Conservation (phyloP, 1,140 invertebrate species). For the Bradynema listronoti region DNA sequence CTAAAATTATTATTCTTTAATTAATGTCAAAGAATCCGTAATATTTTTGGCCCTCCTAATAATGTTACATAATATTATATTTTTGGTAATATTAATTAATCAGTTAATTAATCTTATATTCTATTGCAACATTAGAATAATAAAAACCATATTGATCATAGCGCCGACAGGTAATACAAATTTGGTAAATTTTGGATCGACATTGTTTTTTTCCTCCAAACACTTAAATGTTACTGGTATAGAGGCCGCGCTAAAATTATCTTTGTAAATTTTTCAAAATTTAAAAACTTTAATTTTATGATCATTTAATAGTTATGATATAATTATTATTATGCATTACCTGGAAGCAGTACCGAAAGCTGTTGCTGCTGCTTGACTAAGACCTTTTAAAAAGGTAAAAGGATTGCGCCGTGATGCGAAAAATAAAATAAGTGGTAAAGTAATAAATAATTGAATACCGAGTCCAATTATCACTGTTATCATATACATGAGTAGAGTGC, state of each 20-base stretch:
- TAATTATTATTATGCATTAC: conserved; percentile 14
- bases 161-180: conserved; percentile 85
- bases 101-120: conserved; percentile 15
- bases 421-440: conserved; percentile 69
- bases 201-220: conserved; percentile 62
- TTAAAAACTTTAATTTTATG: conserved; percentile 18
- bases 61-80: no score
- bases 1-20: conserved; percentile 28
- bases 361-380: conserved; percentile 64
- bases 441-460: conserved; percentile 77
- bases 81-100: conserved; percentile 9
- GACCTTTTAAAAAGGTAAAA: conserved; percentile 62
- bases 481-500: conserved; percentile 70
- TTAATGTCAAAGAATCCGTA: no score
- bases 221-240: conserved; percentile 79
- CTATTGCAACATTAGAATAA: background rate
- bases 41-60: conserved; percentile 3
- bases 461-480: conserved; percentile 77
- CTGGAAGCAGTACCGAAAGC: conserved; percentile 60
- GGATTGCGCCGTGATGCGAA: conserved; percentile 63
- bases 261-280: conserved; percentile 25
- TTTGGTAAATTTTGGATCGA: conserved; percentile 68
- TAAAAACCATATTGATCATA: conserved; percentile 49
- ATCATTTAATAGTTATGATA: background rate
- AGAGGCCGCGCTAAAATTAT: conserved; percentile 65